Conservation (phyloP, 2,113 vertebrate genomes). For the Bothrops jararaca region DNA sequence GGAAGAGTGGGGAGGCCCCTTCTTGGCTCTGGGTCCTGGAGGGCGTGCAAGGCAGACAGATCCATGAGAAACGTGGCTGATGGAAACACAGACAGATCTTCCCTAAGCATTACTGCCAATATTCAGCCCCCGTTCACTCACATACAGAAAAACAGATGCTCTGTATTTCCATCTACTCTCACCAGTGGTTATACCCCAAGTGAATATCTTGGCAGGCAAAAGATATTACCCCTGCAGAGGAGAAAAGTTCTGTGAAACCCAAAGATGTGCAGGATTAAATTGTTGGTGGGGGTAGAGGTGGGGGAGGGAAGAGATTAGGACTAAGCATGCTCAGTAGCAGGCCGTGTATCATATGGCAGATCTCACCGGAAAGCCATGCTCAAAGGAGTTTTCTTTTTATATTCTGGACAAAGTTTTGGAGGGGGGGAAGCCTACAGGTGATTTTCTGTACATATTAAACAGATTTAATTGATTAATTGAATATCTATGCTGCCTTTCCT, state of each 20-base stretch:
- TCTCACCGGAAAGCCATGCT: background rate
- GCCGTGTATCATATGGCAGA: background rate
- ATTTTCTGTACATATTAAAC: background rate
- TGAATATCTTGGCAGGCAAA: background rate
- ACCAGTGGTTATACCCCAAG: background rate
- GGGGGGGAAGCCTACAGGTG: background rate
- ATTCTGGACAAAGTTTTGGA: background rate
- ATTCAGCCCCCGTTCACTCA: background rate
- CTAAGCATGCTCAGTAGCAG: too few species aligned
- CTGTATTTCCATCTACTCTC: background rate
- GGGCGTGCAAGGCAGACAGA: conserved; percentile 8
- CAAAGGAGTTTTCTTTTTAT: background rate
- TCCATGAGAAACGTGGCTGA: conserved; percentile 7
- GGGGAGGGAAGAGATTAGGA: background rate
- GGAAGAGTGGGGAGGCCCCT: conserved; percentile 27
- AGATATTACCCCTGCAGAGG: background rate
- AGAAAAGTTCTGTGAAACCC: background rate
- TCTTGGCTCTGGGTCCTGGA: conserved; percentile 16
- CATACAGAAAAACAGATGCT: background rate
- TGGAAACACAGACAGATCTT: conserved; percentile 2
- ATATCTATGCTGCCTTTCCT: background rate
- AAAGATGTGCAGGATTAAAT: background rate
- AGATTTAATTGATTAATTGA: background rate
- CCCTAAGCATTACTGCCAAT: background rate
- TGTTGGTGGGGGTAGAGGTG: background rate